Evolutionary conservation across 2,113 vertebrate genomes (phyloP).

Genomic region (Upupa epops): DNA sequence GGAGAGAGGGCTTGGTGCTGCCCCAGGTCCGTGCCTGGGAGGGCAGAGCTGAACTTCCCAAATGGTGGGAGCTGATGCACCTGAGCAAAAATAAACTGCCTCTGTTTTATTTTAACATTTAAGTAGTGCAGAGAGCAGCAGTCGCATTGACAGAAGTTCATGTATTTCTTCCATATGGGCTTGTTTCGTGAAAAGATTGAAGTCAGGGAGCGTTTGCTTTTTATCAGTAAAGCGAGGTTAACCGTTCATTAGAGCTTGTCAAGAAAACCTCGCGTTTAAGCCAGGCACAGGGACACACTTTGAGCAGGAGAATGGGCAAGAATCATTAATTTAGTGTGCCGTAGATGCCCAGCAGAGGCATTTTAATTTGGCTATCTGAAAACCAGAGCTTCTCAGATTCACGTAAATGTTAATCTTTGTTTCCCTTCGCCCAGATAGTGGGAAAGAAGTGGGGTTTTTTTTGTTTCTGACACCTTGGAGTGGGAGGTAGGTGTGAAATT

Average conservation of each 20-base stretch:
- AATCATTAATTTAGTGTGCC: neutral
- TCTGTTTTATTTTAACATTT: neutral
- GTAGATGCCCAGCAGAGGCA: neutral
- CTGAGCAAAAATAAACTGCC: neutral
- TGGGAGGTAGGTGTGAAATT: neutral
- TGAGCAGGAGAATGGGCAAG: neutral
- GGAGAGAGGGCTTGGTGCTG: neutral
- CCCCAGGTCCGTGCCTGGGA: neutral
- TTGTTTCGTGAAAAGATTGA: neutral
- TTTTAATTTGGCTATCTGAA: neutral
- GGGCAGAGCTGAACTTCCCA: neutral
- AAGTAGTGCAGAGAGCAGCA: neutral
- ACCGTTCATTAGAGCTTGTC: neutral
- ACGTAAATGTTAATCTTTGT: neutral
- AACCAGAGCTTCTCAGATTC: neutral
- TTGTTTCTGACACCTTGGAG: neutral
- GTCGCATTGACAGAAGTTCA: neutral
- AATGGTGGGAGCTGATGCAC: fast-evolving
- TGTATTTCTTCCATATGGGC: neutral
- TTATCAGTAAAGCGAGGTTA: neutral
- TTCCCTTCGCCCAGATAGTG: neutral
- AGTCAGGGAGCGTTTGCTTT: neutral
- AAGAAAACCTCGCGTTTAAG: neutral
- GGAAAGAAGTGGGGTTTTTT: neutral
- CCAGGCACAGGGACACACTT: neutral